Base-by-base conservation (phyloP, 2,113 vertebrate species). In the Pseudopodoces humilis region DNA sequence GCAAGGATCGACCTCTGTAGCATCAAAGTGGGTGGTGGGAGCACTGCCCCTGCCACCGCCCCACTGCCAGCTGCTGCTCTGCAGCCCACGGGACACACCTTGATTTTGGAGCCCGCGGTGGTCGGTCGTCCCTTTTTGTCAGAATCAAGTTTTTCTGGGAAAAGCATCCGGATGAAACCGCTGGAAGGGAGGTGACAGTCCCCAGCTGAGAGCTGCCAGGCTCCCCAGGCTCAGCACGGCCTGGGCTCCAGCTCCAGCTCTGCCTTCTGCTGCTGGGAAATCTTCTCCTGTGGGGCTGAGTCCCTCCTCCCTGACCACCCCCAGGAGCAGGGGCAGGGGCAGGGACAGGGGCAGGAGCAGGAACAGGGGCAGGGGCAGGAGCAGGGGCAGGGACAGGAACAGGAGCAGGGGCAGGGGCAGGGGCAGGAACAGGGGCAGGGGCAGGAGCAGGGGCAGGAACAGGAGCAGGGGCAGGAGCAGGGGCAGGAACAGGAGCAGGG, bases 81-180 rank as follows among this genome's bases (percentile, higher is more conserved):
- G 15, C 49, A 17, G 35, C 53, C 50, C 10, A 4, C 0, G 10
- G 64, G 81, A n/a, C 63, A 2, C 88, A 99, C 99, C 98, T 99
- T 99, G 97, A 99, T 99, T 97, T 99, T 99, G 72, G 98, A 98
- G 92, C 99, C 96, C 0, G 98, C 99, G 0, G 99, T 99, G 74
- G 98, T 99, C 0, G 99, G 99, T 33, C 99, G 97, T 77, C 99
- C 91, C 92, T 99, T 99, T 97, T 99, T 99, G 67, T 99, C 99
- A 22, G 97, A 97, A 81, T 99, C 99, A 31, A 99, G 98, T 93
- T 99, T 99, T 96, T 99, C 99, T 14, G 99, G 98, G 91, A 99
- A 99, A 75, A 99, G 98, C 96, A 98, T 98, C 59, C 84, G 94
- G 91, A 99, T 99, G 97, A 99, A 99, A 71, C 77, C 89, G 2